phyloP scores from a whole-genome alignment of 2,113 vertebrate genomes.

The Lycaon pictus region DNA sequence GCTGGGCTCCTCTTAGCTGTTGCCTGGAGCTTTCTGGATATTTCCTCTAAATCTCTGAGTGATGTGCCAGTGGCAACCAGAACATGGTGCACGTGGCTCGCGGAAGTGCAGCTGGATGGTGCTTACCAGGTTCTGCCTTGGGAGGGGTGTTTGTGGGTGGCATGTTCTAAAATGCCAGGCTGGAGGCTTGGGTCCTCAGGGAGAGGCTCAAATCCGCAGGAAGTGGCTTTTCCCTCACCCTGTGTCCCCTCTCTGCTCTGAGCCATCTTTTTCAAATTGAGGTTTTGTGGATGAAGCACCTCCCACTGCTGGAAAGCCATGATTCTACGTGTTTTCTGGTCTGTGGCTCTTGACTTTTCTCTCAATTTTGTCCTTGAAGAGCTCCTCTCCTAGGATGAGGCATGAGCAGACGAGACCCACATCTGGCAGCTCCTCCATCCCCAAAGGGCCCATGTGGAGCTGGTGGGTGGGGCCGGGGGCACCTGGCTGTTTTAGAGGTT shows the following conservation, averaged over 20 bases:
- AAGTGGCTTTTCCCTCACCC: background rate
- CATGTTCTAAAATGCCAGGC: background rate
- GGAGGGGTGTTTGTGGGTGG: background rate
- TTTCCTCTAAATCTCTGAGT: background rate
- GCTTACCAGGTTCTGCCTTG: background rate
- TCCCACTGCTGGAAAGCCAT: background rate
- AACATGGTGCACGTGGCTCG: background rate
- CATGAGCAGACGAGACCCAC: accelerated
- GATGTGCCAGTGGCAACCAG: background rate
- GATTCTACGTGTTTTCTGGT: background rate
- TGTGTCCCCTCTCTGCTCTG: background rate
- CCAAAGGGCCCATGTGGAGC: too few relatives aligned
- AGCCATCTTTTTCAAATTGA: background rate
- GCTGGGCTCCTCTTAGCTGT: background rate
- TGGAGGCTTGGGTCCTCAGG: background rate
- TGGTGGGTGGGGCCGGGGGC: too few relatives aligned
- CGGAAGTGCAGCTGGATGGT: background rate
- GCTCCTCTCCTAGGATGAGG: background rate
- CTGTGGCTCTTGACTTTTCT: background rate
- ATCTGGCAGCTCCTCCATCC: accelerated
- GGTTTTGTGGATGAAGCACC: background rate
- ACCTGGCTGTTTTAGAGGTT: background rate
- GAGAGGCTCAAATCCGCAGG: background rate
- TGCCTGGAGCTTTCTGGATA: background rate
- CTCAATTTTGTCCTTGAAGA: background rate